Evolutionary conservation across 2,888 invertebrate genomes (phyloP).

Genomic region (Seladonia tumulorum): DNA sequence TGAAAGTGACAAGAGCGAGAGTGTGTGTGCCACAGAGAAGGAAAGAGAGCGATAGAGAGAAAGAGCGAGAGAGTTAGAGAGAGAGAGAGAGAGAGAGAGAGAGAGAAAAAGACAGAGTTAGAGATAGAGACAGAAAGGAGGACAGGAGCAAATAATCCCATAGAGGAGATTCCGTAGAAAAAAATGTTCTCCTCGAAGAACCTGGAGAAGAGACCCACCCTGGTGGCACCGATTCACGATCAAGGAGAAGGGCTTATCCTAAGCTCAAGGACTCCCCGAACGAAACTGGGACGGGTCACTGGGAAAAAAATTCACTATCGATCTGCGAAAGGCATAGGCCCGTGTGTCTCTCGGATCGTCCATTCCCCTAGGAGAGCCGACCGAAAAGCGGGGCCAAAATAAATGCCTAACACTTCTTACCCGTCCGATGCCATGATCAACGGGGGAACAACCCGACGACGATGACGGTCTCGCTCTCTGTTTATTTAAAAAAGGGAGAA

Average conservation of each 20-base stretch:
- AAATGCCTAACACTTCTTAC: slow-evolving; percentile 61
- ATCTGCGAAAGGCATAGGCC: slow-evolving; percentile 69
- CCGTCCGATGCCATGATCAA: slow-evolving; percentile 74
- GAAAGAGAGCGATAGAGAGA: slow-evolving; percentile 23
- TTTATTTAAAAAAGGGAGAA: not conserved
- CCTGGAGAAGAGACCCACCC: slow-evolving; percentile 61
- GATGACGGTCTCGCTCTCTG: not conserved
- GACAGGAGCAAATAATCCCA: slow-evolving; percentile 37
- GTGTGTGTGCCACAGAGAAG: not conserved
- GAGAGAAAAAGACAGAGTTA: not conserved
- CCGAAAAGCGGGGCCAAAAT: not conserved
- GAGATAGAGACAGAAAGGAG: slow-evolving; percentile 27
- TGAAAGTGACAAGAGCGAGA: slow-evolving; percentile 35
- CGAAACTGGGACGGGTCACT: slow-evolving; percentile 74
- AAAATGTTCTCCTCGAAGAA: not conserved
- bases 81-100: not conserved
- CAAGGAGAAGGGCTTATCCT: not conserved
- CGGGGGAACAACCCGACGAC: slow-evolving; percentile 2
- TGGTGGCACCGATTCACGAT: slow-evolving; percentile 21
- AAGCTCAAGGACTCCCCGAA: not conserved
- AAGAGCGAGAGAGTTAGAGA: slow-evolving; percentile 6
- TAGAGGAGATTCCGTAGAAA: not conserved
- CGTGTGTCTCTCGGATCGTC: slow-evolving; percentile 44
- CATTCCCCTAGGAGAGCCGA: slow-evolving; percentile 56
- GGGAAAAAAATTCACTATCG: slow-evolving; percentile 74